Conservation (phyloP, 2,113 vertebrate genomes). For the Grallaria varia region DNA sequence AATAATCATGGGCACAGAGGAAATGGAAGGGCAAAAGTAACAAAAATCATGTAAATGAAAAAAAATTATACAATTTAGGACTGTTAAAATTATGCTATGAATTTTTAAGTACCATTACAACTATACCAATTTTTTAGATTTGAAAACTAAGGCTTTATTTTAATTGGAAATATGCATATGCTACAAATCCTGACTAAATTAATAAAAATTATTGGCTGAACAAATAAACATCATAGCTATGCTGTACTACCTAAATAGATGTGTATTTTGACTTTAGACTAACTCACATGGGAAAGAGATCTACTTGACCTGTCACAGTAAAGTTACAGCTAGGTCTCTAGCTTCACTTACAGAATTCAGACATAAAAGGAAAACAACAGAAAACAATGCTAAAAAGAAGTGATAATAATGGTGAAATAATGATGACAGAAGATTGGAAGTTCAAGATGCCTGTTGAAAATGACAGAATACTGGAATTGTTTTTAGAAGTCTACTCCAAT, state of each 20-base stretch:
- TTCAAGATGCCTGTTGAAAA: background rate
- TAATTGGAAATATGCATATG: background rate
- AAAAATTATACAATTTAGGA: slow-evolving; percentile 28
- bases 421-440: background rate
- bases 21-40: slow-evolving; percentile 64
- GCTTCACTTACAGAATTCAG: background rate
- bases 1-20: slow-evolving; percentile 73
- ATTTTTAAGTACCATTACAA: slow-evolving; percentile 34
- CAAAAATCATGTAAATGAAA: slow-evolving; percentile 36
- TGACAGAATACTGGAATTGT: background rate
- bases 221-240: background rate
- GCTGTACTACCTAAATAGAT: background rate
- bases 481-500: background rate
- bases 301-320: background rate
- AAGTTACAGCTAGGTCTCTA: background rate
- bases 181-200: background rate
- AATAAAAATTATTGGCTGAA: background rate
- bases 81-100: slow-evolving; percentile 27
- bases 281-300: background rate
- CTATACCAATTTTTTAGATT: background rate
- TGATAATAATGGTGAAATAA: background rate
- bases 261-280: background rate
- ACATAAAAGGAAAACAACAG: background rate
- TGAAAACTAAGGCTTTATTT: slow-evolving; percentile 30
- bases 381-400: background rate